Base-by-base conservation (phyloP, 2,888 invertebrate species). In the Pharmacophagus antenor region DNA sequence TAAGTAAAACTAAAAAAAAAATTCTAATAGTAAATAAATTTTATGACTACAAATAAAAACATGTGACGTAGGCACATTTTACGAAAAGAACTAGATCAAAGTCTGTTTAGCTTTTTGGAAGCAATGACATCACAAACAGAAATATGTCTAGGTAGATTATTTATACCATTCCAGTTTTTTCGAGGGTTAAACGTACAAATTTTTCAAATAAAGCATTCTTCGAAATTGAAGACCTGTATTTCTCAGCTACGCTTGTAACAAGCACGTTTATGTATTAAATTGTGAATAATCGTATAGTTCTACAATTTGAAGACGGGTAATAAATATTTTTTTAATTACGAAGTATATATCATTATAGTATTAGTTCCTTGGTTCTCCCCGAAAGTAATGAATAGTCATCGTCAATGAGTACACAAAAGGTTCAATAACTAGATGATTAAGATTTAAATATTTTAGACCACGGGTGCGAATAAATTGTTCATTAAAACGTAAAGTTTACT, bases 301-400 rank as follows among this genome's bases (percentile, higher is more conserved):
- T n/a, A 37, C 37, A 37, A n/a, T 37, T 37, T 37, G 37, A 4
- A 15, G 37, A 37, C n/a, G 37, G n/a, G 37, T 37, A n/a, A 15
- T n/a, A 37, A 37, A 37, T n/a, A 37, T 37, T 37, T n/a, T 37
- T 15, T 37, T 37, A n/a, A n/a, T n/a, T n/a, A n/a, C n/a, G n/a
- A n/a, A n/a, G n/a, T n/a, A 37, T 7, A 27, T n/a, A 6, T n/a
- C n/a, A 37, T n/a, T n/a, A 15, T 37, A n/a, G 37, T 37, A 37
- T n/a, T 37, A 37, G 37, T n/a, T 37, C 8, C 8, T 27, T 27
- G 27, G 1, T 5, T 10, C 12, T 1, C 12, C 8, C 15, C 3
- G 10, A 15, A 31, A 12, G 3, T 31, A 8, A 1, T 12, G 15
- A 10, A 31, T n/a, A 10, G 31, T 31, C 1, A 3, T 10, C 31